A percentile compares a stretch with the other conserved stretches of the same genome.
These are phyloP conservation scores for Gymnothorax javanicus DNA, from an alignment of 2,797 vertebrate species.

Conservation along the genomic window DNA sequence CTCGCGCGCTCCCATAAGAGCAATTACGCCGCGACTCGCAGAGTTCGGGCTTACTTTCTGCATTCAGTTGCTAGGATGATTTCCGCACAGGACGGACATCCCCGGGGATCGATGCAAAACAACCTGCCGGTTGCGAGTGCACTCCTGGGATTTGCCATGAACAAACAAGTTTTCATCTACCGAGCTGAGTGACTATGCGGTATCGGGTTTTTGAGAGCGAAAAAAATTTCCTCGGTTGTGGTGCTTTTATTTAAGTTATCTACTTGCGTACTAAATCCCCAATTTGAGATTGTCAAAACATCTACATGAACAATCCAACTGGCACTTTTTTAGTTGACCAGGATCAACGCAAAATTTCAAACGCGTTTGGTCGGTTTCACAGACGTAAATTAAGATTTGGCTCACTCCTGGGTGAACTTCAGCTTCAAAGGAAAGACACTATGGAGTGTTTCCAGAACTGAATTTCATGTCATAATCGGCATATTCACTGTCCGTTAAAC, in stretches of 20 bases:
- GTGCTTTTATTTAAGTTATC: not conserved
- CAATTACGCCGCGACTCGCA: conserved; percentile 29
- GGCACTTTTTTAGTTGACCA: not conserved
- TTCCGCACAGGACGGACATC: conserved; percentile 54
- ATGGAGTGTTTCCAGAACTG: too few relatives aligned
- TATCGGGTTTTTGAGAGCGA: conserved; percentile 28
- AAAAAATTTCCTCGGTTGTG: not conserved
- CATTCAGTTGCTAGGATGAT: conserved; percentile 67
- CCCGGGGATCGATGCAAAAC: conserved; percentile 61
- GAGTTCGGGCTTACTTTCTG: conserved; percentile 54
- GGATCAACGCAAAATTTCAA: not conserved
- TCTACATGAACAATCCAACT: not conserved
- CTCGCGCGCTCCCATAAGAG: conserved; percentile 27
- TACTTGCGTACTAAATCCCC: not conserved
- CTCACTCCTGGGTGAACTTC: too few relatives aligned
- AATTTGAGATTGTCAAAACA: not conserved
- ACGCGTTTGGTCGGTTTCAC: not conserved
- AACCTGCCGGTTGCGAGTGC: conserved; percentile 56
- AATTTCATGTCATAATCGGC: too few relatives aligned
- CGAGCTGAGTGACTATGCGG: conserved; percentile 43
- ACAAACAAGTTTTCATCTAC: conserved; percentile 81
- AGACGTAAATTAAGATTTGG: too few relatives aligned
- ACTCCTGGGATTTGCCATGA: conserved; percentile 58
- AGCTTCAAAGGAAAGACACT: too few relatives aligned
- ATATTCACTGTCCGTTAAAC: too few relatives aligned